Evolutionary conservation across 2,113 vertebrate genomes (phyloP).

Genomic region (Lonchura striata): DNA sequence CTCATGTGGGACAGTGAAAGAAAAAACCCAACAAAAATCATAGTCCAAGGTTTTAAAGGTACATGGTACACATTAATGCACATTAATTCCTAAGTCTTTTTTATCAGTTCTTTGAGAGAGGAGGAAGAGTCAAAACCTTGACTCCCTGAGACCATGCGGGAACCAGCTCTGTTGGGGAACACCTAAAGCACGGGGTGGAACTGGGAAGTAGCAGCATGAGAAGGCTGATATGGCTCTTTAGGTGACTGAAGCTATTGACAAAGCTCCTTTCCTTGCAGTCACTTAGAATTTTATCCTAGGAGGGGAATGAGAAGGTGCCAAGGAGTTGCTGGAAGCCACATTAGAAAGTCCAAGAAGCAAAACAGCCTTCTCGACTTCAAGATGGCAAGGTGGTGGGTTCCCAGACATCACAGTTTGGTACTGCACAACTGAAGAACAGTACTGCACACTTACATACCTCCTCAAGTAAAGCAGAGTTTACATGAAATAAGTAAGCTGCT

Average conservation of each 20-base stretch:
- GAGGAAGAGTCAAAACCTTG: background rate
- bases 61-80: background rate
- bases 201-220: background rate
- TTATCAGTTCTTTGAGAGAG: background rate
- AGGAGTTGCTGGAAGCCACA: background rate
- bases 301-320: background rate
- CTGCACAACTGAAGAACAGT: background rate
- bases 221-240: background rate
- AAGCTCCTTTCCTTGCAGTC: background rate
- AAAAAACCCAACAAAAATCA: background rate
- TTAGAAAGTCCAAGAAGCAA: background rate
- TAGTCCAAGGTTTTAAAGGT: background rate
- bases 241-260: background rate
- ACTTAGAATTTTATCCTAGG: background rate
- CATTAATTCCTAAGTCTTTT: background rate
- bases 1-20: background rate
- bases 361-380: background rate
- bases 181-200: background rate
- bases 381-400: background rate
- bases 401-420: rapidly evolving
- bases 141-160: background rate
- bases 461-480: background rate
- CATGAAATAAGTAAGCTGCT: background rate
- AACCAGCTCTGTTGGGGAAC: background rate
- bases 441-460: background rate